Percentiles rank a stretch among this genome's conserved stretches.
These are phyloP conservation scores for Euproctis similis DNA, from an alignment of 2,888 invertebrate species.

Conservation along the genomic window DNA sequence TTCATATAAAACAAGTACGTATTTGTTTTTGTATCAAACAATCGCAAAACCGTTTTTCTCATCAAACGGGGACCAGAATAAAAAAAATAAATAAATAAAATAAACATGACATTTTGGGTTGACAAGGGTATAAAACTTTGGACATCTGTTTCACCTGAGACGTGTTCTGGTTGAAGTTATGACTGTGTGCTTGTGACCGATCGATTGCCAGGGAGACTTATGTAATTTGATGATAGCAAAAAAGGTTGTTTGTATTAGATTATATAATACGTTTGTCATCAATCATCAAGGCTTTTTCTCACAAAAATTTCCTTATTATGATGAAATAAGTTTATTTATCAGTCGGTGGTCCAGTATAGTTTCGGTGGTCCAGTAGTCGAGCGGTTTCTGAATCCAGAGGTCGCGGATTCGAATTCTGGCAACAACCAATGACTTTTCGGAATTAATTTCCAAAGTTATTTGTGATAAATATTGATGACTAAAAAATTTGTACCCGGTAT, in stretches of 20 bases:
- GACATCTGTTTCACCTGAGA: slow-evolving; percentile 43
- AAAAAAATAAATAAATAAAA: too few species aligned
- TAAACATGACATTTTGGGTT: slow-evolving; percentile 39
- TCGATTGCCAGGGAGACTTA: slow-evolving; percentile 9
- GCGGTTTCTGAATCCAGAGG: too few species aligned
- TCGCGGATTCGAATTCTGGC: too few species aligned
- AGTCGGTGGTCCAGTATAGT: too few species aligned
- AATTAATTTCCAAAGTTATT: too few species aligned
- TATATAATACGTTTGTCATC: slow-evolving; percentile 11
- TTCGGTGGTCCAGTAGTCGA: too few species aligned
- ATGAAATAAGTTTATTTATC: too few species aligned
- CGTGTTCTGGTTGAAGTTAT: slow-evolving; percentile 18
- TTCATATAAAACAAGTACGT: background rate
- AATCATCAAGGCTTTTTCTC: too few species aligned
- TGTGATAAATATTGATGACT: too few species aligned
- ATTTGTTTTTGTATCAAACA: slow-evolving; percentile 3
- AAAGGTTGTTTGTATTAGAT: slow-evolving; percentile 13
- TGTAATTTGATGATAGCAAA: background rate
- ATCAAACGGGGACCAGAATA: slow-evolving; percentile 21
- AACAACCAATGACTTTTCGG: too few species aligned
- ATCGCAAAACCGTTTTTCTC: slow-evolving; percentile 16
- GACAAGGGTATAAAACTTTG: slow-evolving; percentile 48
- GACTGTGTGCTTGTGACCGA: slow-evolving; percentile 8
- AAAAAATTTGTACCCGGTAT: too few species aligned
- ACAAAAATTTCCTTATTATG: too few species aligned